phyloP scores from a whole-genome alignment of 2,888 invertebrate genomes.

The Metalampra italica region DNA sequence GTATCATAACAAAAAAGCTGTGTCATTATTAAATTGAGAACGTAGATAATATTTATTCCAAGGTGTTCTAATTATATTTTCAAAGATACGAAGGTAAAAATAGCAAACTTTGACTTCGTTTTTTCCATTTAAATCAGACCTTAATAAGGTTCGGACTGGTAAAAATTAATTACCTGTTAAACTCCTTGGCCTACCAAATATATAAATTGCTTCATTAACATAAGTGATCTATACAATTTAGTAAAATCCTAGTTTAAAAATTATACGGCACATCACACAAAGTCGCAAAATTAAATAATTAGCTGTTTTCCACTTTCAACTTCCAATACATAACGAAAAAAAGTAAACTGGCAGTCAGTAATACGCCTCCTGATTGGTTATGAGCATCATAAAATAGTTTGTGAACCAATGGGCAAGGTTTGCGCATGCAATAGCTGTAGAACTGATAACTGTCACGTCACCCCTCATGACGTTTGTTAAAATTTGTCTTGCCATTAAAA shows the following conservation, averaged over 20 bases:
- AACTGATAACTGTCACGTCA: conserved; percentile 5
- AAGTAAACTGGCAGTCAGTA: not conserved
- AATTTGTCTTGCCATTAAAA: not conserved
- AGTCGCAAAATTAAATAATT: not conserved
- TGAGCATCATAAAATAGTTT: not conserved
- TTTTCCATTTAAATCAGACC: not conserved
- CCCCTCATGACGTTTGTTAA: conserved; percentile 3
- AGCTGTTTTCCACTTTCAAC: not conserved
- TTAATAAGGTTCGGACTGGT: not conserved
- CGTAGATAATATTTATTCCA: not conserved
- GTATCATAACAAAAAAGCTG: not conserved
- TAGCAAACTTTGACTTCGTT: conserved; percentile 1
- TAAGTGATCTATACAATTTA: conserved; percentile 33
- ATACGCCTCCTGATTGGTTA: not conserved
- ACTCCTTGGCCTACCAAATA: conserved; percentile 19
- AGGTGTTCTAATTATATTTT: conserved; percentile 12
- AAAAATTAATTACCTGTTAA: conserved; percentile 20
- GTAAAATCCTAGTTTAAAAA: conserved; percentile 13
- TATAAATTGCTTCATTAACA: conserved; percentile 36
- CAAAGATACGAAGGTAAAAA: conserved; percentile 5
- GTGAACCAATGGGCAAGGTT: not conserved
- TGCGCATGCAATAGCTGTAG: not conserved
- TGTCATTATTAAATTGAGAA: not conserved
- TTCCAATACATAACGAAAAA: too few species aligned
- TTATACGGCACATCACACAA: not conserved